phyloP scores from a whole-genome alignment of 2,888 invertebrate species.

The Thera obeliscata region DNA sequence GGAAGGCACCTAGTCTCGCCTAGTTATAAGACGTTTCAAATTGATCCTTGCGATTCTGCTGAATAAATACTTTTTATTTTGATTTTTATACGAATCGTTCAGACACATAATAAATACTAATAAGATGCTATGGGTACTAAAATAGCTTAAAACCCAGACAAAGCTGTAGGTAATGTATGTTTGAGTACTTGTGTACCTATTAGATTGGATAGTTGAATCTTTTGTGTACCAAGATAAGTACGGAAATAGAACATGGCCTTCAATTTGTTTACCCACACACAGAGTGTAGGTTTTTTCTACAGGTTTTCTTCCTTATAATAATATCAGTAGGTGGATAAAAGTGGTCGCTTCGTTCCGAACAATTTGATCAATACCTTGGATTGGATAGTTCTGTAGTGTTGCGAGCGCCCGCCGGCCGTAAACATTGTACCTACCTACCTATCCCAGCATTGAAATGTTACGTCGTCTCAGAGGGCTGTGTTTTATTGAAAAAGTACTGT shows the following conservation, averaged over 20 bases:
- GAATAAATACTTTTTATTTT: too few species aligned
- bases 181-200: too few species aligned
- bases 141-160: too few species aligned
- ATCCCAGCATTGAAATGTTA: slow-evolving; percentile 57
- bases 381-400: slow-evolving; percentile 69
- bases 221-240: not conserved
- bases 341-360: slow-evolving; percentile 46
- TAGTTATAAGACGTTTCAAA: too few species aligned
- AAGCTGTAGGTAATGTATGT: too few species aligned
- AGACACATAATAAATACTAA: too few species aligned
- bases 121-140: too few species aligned
- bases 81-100: too few species aligned
- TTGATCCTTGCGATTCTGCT: too few species aligned
- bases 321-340: slow-evolving; percentile 14
- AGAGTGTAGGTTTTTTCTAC: not conserved
- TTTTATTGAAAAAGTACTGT: slow-evolving; percentile 73
- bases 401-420: slow-evolving; percentile 60
- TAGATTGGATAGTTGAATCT: not conserved
- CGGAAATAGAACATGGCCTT: slow-evolving; percentile 3
- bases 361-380: slow-evolving; percentile 72
- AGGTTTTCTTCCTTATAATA: not conserved
- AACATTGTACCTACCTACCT: slow-evolving; percentile 67
- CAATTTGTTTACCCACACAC: not conserved
- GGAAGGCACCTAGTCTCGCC: too few species aligned
- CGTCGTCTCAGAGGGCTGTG: slow-evolving; percentile 78